Base-by-base conservation (phyloP, 2,113 vertebrate genomes). In the Cyphomyrus plagiostoma region DNA sequence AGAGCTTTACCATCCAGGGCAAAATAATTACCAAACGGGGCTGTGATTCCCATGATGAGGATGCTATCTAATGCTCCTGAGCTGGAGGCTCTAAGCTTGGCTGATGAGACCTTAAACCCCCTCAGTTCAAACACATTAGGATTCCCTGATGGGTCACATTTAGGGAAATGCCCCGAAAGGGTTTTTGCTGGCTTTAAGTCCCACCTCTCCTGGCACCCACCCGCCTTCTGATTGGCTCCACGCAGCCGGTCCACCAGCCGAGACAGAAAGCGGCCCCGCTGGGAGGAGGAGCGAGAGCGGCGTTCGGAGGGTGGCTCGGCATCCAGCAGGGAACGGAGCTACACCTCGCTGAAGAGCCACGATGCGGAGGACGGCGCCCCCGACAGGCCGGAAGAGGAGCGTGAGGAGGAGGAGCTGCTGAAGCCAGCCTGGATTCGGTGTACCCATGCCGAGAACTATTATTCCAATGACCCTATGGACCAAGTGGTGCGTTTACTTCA, bases 401-500 rank as follows among this genome's bases (percentile, higher is more conserved):
- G 90, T 2, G 97, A 98, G 1, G 98, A 98, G 2, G 98, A 99
- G 0, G 97, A 98, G 84, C 94, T 97, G 50, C 96, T 98, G 70
- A 99, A 99, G 88, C 97, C 98, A 0, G 97, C 98, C 83, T 99
- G 98, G 98, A 97, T 99, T 93, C 98, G 98, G 35, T 99, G 98
- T 90, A 99, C 98, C 15, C 98, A 99, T 53, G 97, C 98, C 0
- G 98, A 99, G 93, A 99, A 93, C 94, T 98, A 97, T 95, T 99
- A 98, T 93, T 99, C 98, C 89, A 99, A 95, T 2, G 98, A 99
- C 91, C 98, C 98, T 88, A 99, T 99, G 98, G 98, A 99, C 95
- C 98, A 99, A 97, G 98, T 99, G 97, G 98, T 99, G 49, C 10
- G 85, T 53, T 10, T 39, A 13, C 48, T 49, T 26, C 42, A 13